Evolutionary conservation across 2,797 vertebrate species (phyloP), one percentile per base, ranked within the genome.

Genomic region (Mallotus villosus): DNA sequence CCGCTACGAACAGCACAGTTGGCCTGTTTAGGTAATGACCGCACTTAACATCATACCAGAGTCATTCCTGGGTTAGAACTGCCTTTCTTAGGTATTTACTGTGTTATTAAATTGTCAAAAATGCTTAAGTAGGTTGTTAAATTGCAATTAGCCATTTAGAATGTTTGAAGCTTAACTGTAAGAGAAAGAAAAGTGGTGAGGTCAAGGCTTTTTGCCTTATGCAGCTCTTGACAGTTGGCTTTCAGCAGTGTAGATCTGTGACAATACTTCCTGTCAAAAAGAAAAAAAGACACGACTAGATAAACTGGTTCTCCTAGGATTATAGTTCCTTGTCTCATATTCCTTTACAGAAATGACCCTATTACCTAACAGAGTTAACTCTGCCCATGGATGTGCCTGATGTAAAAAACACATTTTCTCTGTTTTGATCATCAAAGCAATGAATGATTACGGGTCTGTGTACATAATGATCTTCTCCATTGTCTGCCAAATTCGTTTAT

Each of bases 11-110:
- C 41, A 46, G 41, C 25, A 29, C 63, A 60, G 49, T 64, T 64
- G 41, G 64, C 25, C 32, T 61, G 32, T 74, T 75, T 32, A 63
- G 61, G 61, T n/a, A 32, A 63, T 63, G 29, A 37, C 27, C 8
- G 7, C 19, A 63, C 29, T 21, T 60, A 63, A 63, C 62, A 21
- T 19, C 32, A 41, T 19, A 63, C 17, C 17, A 19, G 60, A n/a
- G 22, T 60, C 27, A 60, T 24, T 60, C 58, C 22, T 24, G 58
- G 21, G 17, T 63, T 24, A 53, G 22, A 60, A 25, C 41, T 46
- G 41, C 41, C 14, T 46, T 46, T 46, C 41, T 11, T 46, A 46
- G 41, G 41, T 46, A 46, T 46, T 46, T 46, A 46, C 41, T 17
- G 51, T 55, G 51, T 55, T 55, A 55, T 55, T 55, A n/a, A 55